Evolutionary conservation across 2,113 vertebrate species (phyloP), one percentile per base, ranked within the genome.

Genomic region (Leucosticte australis): DNA sequence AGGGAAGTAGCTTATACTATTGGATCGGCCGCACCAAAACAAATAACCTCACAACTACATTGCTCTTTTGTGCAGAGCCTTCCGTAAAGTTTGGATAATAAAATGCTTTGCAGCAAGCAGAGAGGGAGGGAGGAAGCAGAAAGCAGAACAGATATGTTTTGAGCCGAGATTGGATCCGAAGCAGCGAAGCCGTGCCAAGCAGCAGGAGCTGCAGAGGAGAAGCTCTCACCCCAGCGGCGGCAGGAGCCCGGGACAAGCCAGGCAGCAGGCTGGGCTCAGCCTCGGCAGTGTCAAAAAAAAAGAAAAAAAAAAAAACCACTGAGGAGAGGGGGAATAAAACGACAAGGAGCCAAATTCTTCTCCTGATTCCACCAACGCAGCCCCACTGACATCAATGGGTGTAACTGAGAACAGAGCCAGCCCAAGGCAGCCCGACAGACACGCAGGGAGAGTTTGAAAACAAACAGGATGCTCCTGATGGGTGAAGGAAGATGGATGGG

Each of bases 311-410:
- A 35, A n/a, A 7, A 22, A 7, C 15, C 23, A 16, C 57, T 37
- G 23, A 20, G n/a, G 62, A 30, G 24, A 28, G 28, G 69, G 46
- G 41, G 49, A 19, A 93, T 87, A 82, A 96, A 91, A 89, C 28
- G n/a, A 84, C 0, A 1, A 89, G 69, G 11, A 94, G 88, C 85
- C 93, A 96, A 92, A 35, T 97, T 94, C 91, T 94, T 62, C 93
- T 96, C 88, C 86, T 59, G 92, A 93, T 95, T 97, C 94, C 93
- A 97, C 94, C 95, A 93, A 96, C 95, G 88, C 95, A 96, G 82
- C 95, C 94, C 92, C 94, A 95, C 95, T 96, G 96, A 97, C 96
- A 96, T 97, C 96, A 96, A 96, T 96, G 95, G 95, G 96, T 94
- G 95, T 96, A 96, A 95, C 95, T 93, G 93, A 94, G 90, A 97